Evolutionary conservation across 1,140 invertebrate species (phyloP), one percentile per base, ranked within the genome.

Genomic region (Trichomalopsis sarcophagae): DNA sequence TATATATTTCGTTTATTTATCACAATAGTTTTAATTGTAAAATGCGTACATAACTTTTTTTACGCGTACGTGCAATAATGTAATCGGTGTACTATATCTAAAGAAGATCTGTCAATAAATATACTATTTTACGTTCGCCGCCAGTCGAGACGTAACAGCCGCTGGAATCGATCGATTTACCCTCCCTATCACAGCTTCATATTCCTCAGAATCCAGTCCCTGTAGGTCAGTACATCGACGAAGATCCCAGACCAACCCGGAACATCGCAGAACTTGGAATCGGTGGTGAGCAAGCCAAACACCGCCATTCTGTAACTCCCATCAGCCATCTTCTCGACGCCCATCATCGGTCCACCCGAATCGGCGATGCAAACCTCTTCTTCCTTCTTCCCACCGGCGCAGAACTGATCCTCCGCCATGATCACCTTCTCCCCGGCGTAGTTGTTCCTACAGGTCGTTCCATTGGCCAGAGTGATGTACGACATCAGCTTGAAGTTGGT

Each of bases 281-380:
- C 74, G 0, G 36, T 81, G 74, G 84, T 82, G 13, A 85, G 79
- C 1, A 85, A 0, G 2, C 84, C 84, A 27, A 71, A 85, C 0
- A 78, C 84, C 10, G 75, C 55, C 55, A 82, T 69, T 14, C n/a
- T 74, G n/a, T 55, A 10, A 9, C 62, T 69, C 1, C 85, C 85
- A n/a, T 86, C 85, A 1, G 2, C n/a, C 76, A 36, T 50, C 11
- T 55, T 62, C 76, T 86, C 62, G 4, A 83, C n/a, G 50, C 89
- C 90, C 93, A 94, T 94, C 14, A 95, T 87, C 3, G 95, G 94
- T 17, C 95, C 95, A 69, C 95, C 95, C 69, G 94, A 94, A 85
- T 95, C 95, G 5, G 95, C 95, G 36, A 91, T 88, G 88, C 95
- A 95, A 0, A 94, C 92, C 85, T 95, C 94, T 82, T 93, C 91